phyloP scores from a whole-genome alignment of 2,113 vertebrate genomes.

The Otolemur garnettii region DNA sequence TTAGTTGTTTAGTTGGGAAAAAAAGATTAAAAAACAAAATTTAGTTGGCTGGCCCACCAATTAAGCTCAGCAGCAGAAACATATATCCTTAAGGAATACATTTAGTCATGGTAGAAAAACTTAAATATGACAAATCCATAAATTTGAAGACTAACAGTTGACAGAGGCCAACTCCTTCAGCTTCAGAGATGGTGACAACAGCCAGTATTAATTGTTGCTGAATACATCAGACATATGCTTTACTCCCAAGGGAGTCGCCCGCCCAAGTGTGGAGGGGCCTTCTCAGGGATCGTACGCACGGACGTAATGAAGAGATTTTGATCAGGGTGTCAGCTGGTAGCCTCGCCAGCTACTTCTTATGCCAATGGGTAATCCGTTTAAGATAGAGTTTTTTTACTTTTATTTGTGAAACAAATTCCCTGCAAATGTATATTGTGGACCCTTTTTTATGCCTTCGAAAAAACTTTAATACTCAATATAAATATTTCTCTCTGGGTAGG shows the following conservation, averaged over 20 bases:
- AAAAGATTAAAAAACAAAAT: slow-evolving; percentile 37
- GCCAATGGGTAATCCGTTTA: slow-evolving; percentile 30
- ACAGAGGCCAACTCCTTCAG: slow-evolving; percentile 65
- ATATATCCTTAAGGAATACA: slow-evolving; percentile 71
- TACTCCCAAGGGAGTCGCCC: slow-evolving; percentile 34
- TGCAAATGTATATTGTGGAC: not conserved
- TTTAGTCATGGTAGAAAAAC: slow-evolving; percentile 73
- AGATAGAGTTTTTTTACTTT: slow-evolving; percentile 51
- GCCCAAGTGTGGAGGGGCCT: not conserved
- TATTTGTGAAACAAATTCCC: slow-evolving; percentile 5
- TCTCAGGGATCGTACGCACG: slow-evolving; percentile 20
- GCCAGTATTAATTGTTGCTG: slow-evolving; percentile 68
- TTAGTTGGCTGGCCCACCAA: slow-evolving; percentile 36
- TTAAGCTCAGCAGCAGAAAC: slow-evolving; percentile 46
- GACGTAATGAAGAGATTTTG: slow-evolving; percentile 48
- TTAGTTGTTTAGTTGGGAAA: slow-evolving; percentile 54
- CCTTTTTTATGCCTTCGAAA: slow-evolving; percentile 31
- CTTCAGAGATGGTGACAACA: slow-evolving; percentile 60
- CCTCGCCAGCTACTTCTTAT: slow-evolving; percentile 32
- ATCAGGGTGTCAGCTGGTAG: slow-evolving; percentile 14
- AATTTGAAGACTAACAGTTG: slow-evolving; percentile 69
- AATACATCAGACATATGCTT: slow-evolving; percentile 53
- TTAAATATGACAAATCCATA: slow-evolving; percentile 73
- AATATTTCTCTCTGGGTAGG: slow-evolving; percentile 61
- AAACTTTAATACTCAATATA: slow-evolving; percentile 61